Evolutionary conservation across 2,113 vertebrate genomes (phyloP).

Genomic region (Myotis lucifugus): DNA sequence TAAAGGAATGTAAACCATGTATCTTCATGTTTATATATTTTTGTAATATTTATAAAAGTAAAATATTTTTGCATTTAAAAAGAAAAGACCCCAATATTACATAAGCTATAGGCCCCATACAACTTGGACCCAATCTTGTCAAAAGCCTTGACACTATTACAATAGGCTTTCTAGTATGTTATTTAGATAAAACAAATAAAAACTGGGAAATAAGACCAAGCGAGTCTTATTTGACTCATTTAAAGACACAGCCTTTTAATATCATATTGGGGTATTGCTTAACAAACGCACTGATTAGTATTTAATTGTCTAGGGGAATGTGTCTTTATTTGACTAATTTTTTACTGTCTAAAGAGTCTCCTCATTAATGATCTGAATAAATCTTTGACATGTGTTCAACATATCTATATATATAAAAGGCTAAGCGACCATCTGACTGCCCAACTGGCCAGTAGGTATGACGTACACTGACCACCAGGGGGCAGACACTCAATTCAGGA

Average conservation of each 20-base stretch:
- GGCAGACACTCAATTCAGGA: no score
- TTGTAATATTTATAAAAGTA: slow-evolving; percentile 34
- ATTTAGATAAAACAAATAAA: neutral
- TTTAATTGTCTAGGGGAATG: neutral
- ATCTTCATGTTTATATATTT: neutral
- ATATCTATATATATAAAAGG: neutral
- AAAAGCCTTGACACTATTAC: neutral
- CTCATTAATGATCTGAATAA: slow-evolving; percentile 10
- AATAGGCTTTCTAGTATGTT: neutral
- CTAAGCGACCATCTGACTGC: no score
- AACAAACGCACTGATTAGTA: neutral
- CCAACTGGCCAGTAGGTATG: no score
- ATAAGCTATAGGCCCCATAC: neutral
- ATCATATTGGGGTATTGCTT: neutral
- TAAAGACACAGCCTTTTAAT: neutral
- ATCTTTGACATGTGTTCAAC: neutral
- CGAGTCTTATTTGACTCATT: neutral
- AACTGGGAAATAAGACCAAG: neutral
- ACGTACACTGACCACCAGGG: no score
- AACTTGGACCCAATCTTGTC: neutral
- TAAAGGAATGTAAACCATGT: neutral
- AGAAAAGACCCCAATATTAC: neutral
- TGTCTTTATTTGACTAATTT: neutral
- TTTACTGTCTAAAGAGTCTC: neutral
- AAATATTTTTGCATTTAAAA: neutral